A percentile compares a stretch with the other conserved stretches of the same genome.
Evolutionary conservation across 2,888 invertebrate genomes (phyloP).

Genomic region (Coelinius sp.): DNA sequence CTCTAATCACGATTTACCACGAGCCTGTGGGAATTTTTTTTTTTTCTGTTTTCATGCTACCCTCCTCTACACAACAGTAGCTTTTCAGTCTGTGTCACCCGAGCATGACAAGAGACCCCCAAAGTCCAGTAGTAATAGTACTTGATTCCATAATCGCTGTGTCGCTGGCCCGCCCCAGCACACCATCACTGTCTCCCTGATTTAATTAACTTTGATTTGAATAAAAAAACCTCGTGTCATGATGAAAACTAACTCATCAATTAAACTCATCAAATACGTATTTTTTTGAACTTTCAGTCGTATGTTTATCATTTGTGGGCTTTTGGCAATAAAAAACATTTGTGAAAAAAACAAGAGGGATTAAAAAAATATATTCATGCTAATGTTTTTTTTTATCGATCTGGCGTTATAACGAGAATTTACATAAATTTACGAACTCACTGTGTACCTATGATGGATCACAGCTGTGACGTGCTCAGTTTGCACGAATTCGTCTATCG

Average conservation of each 20-base stretch:
- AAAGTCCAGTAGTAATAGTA: conserved; percentile 19
- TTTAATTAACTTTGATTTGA: conserved; percentile 22
- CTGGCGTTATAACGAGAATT: conserved; percentile 8
- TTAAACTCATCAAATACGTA: conserved; percentile 1
- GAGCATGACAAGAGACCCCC: conserved; percentile 15
- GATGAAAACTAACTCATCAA: conserved; percentile 10
- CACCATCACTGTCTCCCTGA: neutral
- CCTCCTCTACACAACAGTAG: neutral
- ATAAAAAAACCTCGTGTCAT: neutral
- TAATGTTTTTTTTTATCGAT: conserved; percentile 3
- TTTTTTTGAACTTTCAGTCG: too few relatives aligned
- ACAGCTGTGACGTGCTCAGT: conserved; percentile 25
- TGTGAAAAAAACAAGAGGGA: too few relatives aligned
- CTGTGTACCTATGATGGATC: conserved; percentile 21
- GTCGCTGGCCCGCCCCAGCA: conserved; percentile 2
- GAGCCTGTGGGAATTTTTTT: conserved; percentile 12
- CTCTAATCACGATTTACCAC: conserved; percentile 24
- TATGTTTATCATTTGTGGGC: too few relatives aligned
- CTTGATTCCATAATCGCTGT: conserved; percentile 11
- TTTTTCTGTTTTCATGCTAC: neutral
- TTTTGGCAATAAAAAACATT: too few relatives aligned
- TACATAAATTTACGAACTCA: conserved; percentile 21
- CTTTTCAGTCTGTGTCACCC: conserved; percentile 15
- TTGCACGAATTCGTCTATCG: conserved; percentile 2
- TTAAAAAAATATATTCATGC: neutral